Percentiles rank a stretch among this genome's conserved stretches.
Evolutionary conservation across 2,797 vertebrate genomes (phyloP).

Genomic region (Lophotriccus pileatus): DNA sequence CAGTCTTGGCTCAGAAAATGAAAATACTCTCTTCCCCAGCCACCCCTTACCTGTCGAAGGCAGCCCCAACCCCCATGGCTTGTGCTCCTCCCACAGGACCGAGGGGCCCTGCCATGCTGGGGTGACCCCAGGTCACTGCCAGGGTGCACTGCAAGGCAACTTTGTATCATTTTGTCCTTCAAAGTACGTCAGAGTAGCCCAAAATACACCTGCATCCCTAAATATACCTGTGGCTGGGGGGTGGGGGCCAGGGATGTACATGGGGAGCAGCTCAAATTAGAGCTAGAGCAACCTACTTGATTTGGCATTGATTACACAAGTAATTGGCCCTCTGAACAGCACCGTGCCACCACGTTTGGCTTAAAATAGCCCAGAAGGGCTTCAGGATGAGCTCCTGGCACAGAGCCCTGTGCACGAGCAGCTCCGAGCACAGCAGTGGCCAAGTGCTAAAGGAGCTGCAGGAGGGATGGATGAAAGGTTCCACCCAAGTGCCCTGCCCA

Average conservation of each 20-base stretch:
- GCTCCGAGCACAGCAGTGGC: not conserved
- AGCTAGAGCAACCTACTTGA: constrained; percentile 11
- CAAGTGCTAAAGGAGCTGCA: not conserved
- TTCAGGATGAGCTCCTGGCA: accelerated
- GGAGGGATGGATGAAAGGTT: not conserved
- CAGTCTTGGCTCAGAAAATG: not conserved
- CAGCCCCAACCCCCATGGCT: not conserved
- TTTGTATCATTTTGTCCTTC: not conserved
- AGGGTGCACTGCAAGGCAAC: not conserved
- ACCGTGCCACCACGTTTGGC: accelerated
- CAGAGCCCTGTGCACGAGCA: accelerated
- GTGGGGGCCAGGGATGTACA: not conserved
- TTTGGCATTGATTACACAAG: constrained; percentile 36
- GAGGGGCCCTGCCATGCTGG: not conserved
- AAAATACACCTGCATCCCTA: not conserved
- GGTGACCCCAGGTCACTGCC: not conserved
- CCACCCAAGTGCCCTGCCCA: accelerated
- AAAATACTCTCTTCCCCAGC: not conserved
- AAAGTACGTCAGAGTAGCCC: not conserved
- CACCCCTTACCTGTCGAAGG: not conserved
- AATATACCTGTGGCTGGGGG: not conserved
- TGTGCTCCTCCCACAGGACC: accelerated
- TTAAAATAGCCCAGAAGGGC: not conserved
- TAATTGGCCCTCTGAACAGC: not conserved
- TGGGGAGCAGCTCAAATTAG: not conserved